phyloP scores from a whole-genome alignment of 1,140 invertebrate species.

The Brachionus rubens region DNA sequence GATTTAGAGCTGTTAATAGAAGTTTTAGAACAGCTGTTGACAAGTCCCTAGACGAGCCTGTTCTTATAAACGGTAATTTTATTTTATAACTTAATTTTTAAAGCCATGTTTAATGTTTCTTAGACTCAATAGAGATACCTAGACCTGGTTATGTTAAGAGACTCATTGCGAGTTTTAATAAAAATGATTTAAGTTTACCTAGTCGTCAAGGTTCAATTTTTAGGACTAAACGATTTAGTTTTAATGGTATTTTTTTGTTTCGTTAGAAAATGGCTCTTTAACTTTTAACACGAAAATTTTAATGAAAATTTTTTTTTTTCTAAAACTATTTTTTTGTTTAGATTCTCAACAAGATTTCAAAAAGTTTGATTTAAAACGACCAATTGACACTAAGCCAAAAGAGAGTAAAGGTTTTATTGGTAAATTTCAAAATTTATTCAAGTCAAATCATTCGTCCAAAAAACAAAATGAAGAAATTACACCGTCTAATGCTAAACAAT shows the following conservation, averaged over 20 bases:
- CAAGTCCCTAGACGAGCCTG: constrained; percentile 23
- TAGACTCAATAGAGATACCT: not conserved
- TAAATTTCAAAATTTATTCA: constrained; percentile 46
- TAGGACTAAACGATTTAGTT: not conserved
- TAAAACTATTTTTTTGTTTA: too few species aligned
- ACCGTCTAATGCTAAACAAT: not conserved
- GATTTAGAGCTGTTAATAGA: constrained; percentile 24
- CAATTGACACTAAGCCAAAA: not conserved
- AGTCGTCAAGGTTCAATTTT: not conserved
- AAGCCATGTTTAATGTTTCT: too few species aligned
- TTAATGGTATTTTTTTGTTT: constrained; percentile 15
- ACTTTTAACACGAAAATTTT: too few species aligned
- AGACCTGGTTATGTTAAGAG: constrained; percentile 10
- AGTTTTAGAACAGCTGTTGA: constrained; percentile 43
- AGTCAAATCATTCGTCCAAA: not conserved
- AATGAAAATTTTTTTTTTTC: too few species aligned
- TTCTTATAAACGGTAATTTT: not conserved
- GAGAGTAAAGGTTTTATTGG: constrained; percentile 40
- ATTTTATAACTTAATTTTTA: too few species aligned
- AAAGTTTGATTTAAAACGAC: not conserved
- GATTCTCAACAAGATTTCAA: not conserved
- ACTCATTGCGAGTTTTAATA: constrained; percentile 4
- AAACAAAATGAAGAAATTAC: not conserved
- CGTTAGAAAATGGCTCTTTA: not conserved
- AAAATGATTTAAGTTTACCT: not conserved